Conservation (phyloP, 2,113 vertebrate genomes). For the Oryctolagus cuniculus region mOryCun1.1 NC_091434.1:82882001-82882500, state of each 20-base stretch:
- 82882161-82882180: not conserved
- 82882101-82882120: not conserved
- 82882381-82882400: slow-evolving; percentile 44
- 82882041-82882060: slow-evolving; percentile 18
- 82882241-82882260: not conserved
- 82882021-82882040: slow-evolving; percentile 17
- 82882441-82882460: not conserved
- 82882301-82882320: not conserved
- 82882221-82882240: slow-evolving; percentile 13
- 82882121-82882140: not conserved
- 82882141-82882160: slow-evolving; percentile 41
- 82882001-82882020: slow-evolving; percentile 53
- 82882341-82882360: slow-evolving; percentile 38
- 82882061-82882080: not conserved
- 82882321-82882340: not conserved
- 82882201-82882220: not conserved
- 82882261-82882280: not conserved
- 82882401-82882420: slow-evolving; percentile 34
- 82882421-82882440: slow-evolving; percentile 54
- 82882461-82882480: not conserved
- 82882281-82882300: not conserved
- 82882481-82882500: not conserved
- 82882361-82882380: slow-evolving; percentile 18
- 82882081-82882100: not conserved
- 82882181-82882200: not conserved